Conservation (phyloP, 2,888 invertebrate genomes). For the Amphipyra tragopoginis region DNA sequence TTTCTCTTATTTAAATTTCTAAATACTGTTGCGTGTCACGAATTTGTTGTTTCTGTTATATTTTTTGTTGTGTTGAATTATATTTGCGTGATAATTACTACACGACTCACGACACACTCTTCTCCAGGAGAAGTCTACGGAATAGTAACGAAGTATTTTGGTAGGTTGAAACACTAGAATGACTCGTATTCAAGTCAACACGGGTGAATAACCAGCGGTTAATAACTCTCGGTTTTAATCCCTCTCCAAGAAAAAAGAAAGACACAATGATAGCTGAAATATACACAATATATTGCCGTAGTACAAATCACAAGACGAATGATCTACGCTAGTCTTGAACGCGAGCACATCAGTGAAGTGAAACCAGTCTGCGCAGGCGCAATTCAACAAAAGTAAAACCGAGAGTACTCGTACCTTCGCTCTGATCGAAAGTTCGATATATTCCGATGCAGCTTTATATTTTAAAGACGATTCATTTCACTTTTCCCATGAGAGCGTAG, state of each 20-base stretch:
- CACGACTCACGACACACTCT: slow-evolving; percentile 5
- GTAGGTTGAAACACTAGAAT: too few relatives aligned
- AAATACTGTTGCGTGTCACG: slow-evolving; percentile 7
- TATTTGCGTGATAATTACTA: slow-evolving; percentile 14
- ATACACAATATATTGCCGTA: slow-evolving; percentile 42
- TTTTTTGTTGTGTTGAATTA: not conserved
- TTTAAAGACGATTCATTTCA: slow-evolving; percentile 53
- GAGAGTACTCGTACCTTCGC: slow-evolving; percentile 56
- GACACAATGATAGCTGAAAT: slow-evolving; percentile 23
- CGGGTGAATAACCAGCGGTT: not conserved
- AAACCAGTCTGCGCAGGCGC: slow-evolving; percentile 56
- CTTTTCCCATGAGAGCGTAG: slow-evolving; percentile 58
- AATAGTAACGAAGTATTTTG: too few relatives aligned
- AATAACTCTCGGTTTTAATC: slow-evolving; percentile 13
- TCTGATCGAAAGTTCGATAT: slow-evolving; percentile 69
- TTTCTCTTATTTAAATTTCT: too few relatives aligned
- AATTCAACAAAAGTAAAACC: slow-evolving; percentile 66
- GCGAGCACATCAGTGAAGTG: slow-evolving; percentile 53
- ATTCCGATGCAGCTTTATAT: slow-evolving; percentile 53
- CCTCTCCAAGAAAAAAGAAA: slow-evolving; percentile 8
- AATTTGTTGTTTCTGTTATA: not conserved
- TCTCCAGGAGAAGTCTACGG: not conserved
- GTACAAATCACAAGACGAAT: slow-evolving; percentile 43
- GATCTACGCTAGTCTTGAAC: slow-evolving; percentile 45
- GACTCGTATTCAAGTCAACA: not conserved